Conservation (phyloP, 2,888 invertebrate genomes). For the Agrilus mali region DNA sequence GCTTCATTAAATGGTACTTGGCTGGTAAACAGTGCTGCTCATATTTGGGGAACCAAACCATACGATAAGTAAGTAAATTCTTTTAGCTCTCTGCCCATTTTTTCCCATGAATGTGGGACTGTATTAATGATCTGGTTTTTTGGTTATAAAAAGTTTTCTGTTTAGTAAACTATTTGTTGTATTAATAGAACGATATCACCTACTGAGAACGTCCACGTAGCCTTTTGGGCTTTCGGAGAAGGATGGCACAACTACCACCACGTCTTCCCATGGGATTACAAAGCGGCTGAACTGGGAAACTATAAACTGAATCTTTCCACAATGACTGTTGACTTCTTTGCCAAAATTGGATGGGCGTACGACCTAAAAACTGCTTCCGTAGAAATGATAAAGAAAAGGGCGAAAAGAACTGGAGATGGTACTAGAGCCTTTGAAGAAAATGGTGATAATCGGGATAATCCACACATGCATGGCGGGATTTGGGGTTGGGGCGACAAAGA, state of each 20-base stretch:
- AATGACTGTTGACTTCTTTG: slow-evolving; percentile 26
- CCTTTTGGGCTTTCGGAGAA: slow-evolving; percentile 64
- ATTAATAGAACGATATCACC: slow-evolving; percentile 60
- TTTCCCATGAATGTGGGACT: too few species aligned
- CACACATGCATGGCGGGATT: slow-evolving; percentile 39
- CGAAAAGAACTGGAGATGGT: slow-evolving; percentile 13
- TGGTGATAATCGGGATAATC: slow-evolving; percentile 24
- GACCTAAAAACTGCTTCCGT: slow-evolving; percentile 62
- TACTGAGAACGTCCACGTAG: slow-evolving; percentile 60
- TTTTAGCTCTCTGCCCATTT: too few species aligned
- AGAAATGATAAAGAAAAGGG: slow-evolving; percentile 47
- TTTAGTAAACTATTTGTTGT: not conserved
- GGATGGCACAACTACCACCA: slow-evolving; percentile 95
- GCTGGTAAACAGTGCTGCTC: slow-evolving; percentile 89
- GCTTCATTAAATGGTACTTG: slow-evolving; percentile 74
- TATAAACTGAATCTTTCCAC: slow-evolving; percentile 25
- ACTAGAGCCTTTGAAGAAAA: slow-evolving; percentile 17
- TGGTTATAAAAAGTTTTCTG: too few species aligned
- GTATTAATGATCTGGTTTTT: too few species aligned
- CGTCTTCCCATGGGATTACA: slow-evolving; percentile 88
- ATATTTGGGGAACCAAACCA: slow-evolving; percentile 82
- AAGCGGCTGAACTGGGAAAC: slow-evolving; percentile 70
- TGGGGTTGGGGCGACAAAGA: slow-evolving; percentile 82
- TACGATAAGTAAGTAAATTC: slow-evolving; percentile 60
- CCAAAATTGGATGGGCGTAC: slow-evolving; percentile 61